phyloP scores from a whole-genome alignment of 2,797 vertebrate genomes.

The Sebastes taczanowskii region DNA sequence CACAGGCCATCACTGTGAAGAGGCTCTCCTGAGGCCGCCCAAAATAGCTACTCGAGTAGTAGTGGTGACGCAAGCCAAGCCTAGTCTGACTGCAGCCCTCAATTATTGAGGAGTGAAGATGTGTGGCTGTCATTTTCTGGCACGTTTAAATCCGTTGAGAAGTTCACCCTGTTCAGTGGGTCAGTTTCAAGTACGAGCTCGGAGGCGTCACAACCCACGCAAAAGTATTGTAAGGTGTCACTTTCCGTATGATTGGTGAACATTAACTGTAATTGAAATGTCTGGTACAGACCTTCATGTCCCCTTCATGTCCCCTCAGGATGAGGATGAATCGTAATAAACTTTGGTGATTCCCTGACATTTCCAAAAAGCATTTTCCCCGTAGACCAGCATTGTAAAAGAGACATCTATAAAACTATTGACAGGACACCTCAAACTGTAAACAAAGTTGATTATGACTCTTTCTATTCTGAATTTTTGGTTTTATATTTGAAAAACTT shows the following conservation, averaged over 20 bases:
- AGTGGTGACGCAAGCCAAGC: conserved; percentile 57
- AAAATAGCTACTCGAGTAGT: conserved; percentile 72
- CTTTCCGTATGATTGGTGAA: neutral
- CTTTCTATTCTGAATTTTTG: too few relatives aligned
- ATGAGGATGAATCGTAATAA: neutral
- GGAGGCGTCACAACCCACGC: neutral
- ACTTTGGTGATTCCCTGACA: neutral
- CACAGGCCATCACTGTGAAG: conserved; percentile 42
- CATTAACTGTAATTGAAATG: neutral
- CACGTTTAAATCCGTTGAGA: conserved; percentile 27
- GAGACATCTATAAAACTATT: too few relatives aligned
- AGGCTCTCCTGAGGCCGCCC: conserved; percentile 49
- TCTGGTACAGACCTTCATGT: neutral
- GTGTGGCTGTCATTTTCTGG: conserved; percentile 43
- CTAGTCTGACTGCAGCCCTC: conserved; percentile 49
- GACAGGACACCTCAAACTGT: too few relatives aligned
- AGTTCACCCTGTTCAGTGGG: conserved; percentile 47
- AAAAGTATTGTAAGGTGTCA: neutral
- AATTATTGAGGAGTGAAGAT: conserved; percentile 63
- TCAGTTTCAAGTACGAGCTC: conserved; percentile 25
- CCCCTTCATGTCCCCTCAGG: neutral
- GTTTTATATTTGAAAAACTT: too few relatives aligned
- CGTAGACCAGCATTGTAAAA: too few relatives aligned
- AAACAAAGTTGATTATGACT: too few relatives aligned
- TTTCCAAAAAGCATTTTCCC: too few relatives aligned